Percentiles rank a stretch among this genome's conserved stretches.
These are phyloP conservation scores for Aphelocoma californica DNA, from an alignment of 2,797 vertebrate species.

Conservation along the genomic window DNA sequence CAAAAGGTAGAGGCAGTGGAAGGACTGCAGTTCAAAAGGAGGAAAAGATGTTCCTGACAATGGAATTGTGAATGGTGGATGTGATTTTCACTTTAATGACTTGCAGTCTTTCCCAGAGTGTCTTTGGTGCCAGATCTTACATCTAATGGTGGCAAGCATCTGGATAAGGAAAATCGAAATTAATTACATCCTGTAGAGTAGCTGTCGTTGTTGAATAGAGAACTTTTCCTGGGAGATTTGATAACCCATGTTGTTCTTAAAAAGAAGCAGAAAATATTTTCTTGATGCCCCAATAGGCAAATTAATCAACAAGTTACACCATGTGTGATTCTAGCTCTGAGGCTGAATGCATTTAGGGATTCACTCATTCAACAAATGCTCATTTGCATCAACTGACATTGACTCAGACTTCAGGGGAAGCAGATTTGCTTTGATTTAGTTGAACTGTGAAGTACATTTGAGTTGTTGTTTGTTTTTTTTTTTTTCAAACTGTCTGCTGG, in stretches of 20 bases:
- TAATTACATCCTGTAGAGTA: neutral
- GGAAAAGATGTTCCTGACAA: neutral
- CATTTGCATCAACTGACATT: slow-evolving; percentile 19
- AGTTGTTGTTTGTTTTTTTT: neutral
- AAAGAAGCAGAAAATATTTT: neutral
- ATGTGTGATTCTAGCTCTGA: neutral
- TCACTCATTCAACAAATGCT: neutral
- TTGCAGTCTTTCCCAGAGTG: neutral
- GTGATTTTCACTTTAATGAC: neutral
- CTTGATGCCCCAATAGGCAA: neutral
- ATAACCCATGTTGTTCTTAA: neutral
- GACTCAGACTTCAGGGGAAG: neutral
- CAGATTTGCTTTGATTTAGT: neutral
- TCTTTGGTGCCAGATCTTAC: neutral
- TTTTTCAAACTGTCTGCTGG: neutral
- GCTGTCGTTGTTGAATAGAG: neutral
- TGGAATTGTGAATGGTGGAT: neutral
- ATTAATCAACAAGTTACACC: neutral
- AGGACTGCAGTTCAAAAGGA: neutral
- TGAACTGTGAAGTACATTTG: neutral
- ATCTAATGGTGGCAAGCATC: neutral
- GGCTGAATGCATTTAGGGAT: neutral
- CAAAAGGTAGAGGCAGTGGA: neutral
- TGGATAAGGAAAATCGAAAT: neutral
- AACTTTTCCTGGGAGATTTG: neutral